Evolutionary conservation across 2,888 invertebrate species (phyloP).

Genomic region (Mayetiola destructor): DNA sequence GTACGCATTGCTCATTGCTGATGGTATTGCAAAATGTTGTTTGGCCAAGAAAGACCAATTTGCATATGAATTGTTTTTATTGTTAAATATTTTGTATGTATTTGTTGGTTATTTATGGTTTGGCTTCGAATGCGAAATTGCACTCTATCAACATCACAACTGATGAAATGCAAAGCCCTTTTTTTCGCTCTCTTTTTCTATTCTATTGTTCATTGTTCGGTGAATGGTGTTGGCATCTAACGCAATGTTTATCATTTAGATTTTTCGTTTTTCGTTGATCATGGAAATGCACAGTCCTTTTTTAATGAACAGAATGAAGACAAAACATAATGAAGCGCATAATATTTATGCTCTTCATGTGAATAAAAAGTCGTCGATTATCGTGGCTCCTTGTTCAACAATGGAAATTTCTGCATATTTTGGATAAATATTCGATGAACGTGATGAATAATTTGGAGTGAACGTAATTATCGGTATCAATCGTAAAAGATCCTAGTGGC

Average conservation of each 20-base stretch:
- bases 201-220: neutral
- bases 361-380: too few species aligned
- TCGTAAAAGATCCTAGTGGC: too few species aligned
- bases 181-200: neutral
- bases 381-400: too few species aligned
- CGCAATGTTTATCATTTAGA: neutral
- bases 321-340: too few species aligned
- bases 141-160: neutral
- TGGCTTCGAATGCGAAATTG: slow-evolving; percentile 4
- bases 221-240: neutral
- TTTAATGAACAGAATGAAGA: too few species aligned
- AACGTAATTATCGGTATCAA: too few species aligned
- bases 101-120: neutral
- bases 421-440: slow-evolving; percentile 7
- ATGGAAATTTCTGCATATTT: too few species aligned
- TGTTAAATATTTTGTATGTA: too few species aligned
- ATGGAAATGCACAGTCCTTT: too few species aligned
- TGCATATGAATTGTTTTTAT: slow-evolving; percentile 12
- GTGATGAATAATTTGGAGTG: too few species aligned
- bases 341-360: too few species aligned
- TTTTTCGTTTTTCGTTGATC: too few species aligned
- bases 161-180: neutral
- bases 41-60: neutral
- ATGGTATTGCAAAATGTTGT: neutral
- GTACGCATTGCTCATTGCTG: neutral